Base-by-base conservation (phyloP, 2,797 vertebrate species). In the Lacerta bilineata region DNA sequence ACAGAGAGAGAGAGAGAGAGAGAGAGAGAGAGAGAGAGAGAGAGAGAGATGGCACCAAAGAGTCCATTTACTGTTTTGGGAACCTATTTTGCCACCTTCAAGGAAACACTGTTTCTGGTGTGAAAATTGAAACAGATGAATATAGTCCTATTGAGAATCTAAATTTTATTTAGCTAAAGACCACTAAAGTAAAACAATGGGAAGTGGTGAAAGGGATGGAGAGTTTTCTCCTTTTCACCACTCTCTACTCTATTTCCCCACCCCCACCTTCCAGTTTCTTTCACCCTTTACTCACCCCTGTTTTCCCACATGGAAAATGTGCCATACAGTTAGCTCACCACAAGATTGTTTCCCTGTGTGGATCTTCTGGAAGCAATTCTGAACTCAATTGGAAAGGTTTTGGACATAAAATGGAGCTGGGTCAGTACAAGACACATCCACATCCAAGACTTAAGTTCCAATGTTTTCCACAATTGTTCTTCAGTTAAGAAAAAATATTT, bases 131-230 rank as follows among this genome's bases (percentile, higher is more conserved):
- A 82, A 72, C 15, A 11, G 66, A n/a, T 69, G 66, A 71, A 69
- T 46, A 20, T 18, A 29, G 4, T 11, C 64, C 46, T 83, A 11
- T n/a, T 69, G 43, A 68, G 43, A n/a, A 68, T 10, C 66, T 46
- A n/a, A 64, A 18, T 69, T 83, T 83, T 83, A 46, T 83, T 69
- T 69, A 46, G 41, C 20, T 83, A 83, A 83, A 69, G n/a, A 5
- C 39, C 41, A 13, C 43, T 29, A 18, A 83, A 33, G 66, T 29
- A 68, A 29, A 17, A 66, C 27, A 82, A 82, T 20, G 46, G 18
- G 29, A 8, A 20, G 43, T 18, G 15, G 66, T 29, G 39, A 33
- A 10, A 46, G 25, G 29, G 41, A 33, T 33, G 18, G 29, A 20
- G 68, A 23, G 9, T 46, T 69, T 69, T 15, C 5, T 13, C n/a